Conservation (phyloP, 2,113 vertebrate species). For the Mohoua ochrocephala region DNA sequence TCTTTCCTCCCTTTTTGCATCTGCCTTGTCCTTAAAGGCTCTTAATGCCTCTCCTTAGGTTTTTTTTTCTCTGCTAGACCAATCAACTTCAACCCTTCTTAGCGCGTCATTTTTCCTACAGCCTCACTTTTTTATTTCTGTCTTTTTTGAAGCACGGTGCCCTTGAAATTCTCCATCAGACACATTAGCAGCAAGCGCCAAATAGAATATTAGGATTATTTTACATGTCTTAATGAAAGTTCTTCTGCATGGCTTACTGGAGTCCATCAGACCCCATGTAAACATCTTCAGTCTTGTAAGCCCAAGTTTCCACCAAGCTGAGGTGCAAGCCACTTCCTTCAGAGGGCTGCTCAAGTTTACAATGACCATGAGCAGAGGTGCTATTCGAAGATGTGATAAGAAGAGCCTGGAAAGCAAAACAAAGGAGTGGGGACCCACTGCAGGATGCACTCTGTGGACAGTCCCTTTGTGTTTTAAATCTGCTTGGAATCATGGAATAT, state of each 20-base stretch:
- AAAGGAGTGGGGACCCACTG: neutral
- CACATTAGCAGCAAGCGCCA: neutral
- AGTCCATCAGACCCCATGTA: neutral
- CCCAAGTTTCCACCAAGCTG: neutral
- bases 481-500: neutral
- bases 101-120: neutral
- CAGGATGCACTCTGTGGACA: neutral
- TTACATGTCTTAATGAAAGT: neutral
- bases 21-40: neutral
- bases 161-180: neutral
- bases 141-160: neutral
- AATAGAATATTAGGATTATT: neutral
- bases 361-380: neutral
- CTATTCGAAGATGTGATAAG: neutral
- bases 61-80: neutral
- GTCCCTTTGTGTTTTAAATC: neutral
- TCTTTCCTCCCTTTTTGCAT: neutral
- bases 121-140: neutral
- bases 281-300: neutral
- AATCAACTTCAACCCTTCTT: neutral
- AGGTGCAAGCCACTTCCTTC: neutral
- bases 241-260: neutral
- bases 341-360: neutral
- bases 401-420: neutral
- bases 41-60: neutral